Percentiles rank a stretch among this genome's conserved stretches.
Conservation (phyloP, 2,888 invertebrate genomes). For the Conops quadrifasciatus region DNA sequence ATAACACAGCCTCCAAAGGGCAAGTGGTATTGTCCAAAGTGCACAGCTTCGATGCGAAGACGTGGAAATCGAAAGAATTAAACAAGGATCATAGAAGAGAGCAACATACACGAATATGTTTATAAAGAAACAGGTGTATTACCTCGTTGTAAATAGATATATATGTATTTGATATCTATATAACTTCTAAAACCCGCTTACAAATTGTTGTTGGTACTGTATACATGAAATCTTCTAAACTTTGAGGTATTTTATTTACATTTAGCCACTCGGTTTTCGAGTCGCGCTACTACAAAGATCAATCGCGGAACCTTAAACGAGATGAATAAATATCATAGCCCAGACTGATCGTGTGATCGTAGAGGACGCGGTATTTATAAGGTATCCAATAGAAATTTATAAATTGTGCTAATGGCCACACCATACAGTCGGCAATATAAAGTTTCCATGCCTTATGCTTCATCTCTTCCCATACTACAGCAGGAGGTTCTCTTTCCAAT, state of each 20-base stretch:
- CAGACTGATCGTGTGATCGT: conserved; percentile 85
- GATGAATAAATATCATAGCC: conserved; percentile 88
- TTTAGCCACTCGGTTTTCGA: not conserved
- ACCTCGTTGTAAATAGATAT: not conserved
- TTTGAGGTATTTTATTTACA: not conserved
- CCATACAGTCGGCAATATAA: conserved; percentile 87
- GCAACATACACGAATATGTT: not conserved
- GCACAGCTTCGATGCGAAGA: conserved; percentile 86
- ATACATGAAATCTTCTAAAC: not conserved
- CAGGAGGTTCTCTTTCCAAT: conserved; percentile 72
- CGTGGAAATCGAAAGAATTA: conserved; percentile 83
- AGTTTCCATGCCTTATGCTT: conserved; percentile 78
- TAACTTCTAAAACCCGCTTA: not conserved
- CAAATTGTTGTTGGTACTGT: not conserved
- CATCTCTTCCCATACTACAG: conserved; percentile 74
- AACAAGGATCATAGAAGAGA: conserved; percentile 28
- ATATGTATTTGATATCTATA: not conserved
- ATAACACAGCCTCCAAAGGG: conserved; percentile 96
- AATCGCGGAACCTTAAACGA: conserved; percentile 73
- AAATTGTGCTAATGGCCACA: conserved; percentile 93
- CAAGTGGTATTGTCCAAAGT: conserved; percentile 99
- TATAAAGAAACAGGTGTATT: conserved; percentile 5
- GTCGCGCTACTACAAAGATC: not conserved
- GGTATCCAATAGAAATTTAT: conserved; percentile 92
- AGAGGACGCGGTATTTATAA: conserved; percentile 82